Evolutionary conservation across 1,140 invertebrate genomes (phyloP), one percentile per base, ranked within the genome.

Genomic region (Amyelois transitella): DNA sequence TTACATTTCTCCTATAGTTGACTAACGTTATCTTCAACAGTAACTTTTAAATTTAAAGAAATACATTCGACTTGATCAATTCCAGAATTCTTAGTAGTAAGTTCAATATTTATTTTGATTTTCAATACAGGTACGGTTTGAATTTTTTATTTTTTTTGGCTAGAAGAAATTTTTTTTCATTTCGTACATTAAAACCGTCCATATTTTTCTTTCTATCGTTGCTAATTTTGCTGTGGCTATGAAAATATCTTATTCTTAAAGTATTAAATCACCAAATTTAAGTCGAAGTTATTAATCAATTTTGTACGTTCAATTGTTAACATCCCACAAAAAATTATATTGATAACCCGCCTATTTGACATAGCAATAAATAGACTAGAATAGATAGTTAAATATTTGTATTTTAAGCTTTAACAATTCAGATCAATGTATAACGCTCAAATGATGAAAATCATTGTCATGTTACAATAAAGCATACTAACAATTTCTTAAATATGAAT

Each of bases 281-380:
- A 19, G 8, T 45, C 19, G 18, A 18, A 19, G 17, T 48, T 48
- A 21, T 20, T 20, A 20, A 48, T 48, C 4, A 21, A 25, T 53
- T 67, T 64, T 70, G 55, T 74, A 66, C 64, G 66, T 71, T 69
- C 74, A 75, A 76, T 77, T 81, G 78, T 80, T 85, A 58, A 74
- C 66, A 72, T 66, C 65, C 71, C 78, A 76, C 69, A 66, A 75
- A 75, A 58, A 70, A 69, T 76, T 77, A 76, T 76, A 81, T 76
- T 76, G 59, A 81, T 75, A 76, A 82, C 84, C 84, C 84, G 84
- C 84, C 84, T 87, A 84, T 81, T 74, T 82, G 75, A 84, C 75
- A 85, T 87, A 87, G 84, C 84, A 87, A 87, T 87, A 87, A 83
- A 83, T 86, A 84, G 66, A 62, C 59, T 86, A 86, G 81, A 82